Conservation (phyloP, 2,888 invertebrate species). For the Andrena fulva region DNA sequence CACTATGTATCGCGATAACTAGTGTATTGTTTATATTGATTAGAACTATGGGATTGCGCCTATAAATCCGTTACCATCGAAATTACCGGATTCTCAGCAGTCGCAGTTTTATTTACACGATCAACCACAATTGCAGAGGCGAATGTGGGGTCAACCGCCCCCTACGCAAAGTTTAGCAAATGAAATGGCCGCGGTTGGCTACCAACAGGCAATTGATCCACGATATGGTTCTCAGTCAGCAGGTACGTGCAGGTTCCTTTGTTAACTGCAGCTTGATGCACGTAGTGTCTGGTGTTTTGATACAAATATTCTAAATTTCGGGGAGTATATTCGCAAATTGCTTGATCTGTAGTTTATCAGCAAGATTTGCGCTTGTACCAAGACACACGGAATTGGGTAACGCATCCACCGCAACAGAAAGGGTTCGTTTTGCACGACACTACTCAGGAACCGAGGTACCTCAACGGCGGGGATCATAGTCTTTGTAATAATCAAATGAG, state of each 20-base stretch:
- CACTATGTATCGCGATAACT: neutral
- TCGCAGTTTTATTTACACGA: slow-evolving; percentile 93
- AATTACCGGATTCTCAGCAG: slow-evolving; percentile 83
- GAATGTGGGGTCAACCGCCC: slow-evolving; percentile 86
- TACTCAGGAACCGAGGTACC: slow-evolving; percentile 86
- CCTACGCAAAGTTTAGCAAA: slow-evolving; percentile 83
- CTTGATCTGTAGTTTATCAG: slow-evolving; percentile 75
- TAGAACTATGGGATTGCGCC: slow-evolving; percentile 78
- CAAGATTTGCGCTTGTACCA: slow-evolving; percentile 82
- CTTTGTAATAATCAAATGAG: slow-evolving; percentile 86
- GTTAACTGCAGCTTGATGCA: neutral
- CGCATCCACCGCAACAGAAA: slow-evolving; percentile 85
- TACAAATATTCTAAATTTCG: neutral
- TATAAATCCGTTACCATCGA: slow-evolving; percentile 79
- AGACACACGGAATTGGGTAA: slow-evolving; percentile 82
- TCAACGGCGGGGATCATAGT: slow-evolving; percentile 89
- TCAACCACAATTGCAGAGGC: slow-evolving; percentile 85
- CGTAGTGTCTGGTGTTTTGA: neutral
- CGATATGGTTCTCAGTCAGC: slow-evolving; percentile 79
- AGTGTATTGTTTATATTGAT: slow-evolving; percentile 1
- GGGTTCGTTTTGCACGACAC: slow-evolving; percentile 89
- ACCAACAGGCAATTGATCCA: slow-evolving; percentile 80
- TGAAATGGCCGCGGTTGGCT: slow-evolving; percentile 82
- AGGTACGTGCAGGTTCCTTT: slow-evolving; percentile 65
- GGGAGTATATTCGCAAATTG: neutral